Conservation (phyloP, 1,140 invertebrate species). For the Lordiphosa mommai region DNA sequence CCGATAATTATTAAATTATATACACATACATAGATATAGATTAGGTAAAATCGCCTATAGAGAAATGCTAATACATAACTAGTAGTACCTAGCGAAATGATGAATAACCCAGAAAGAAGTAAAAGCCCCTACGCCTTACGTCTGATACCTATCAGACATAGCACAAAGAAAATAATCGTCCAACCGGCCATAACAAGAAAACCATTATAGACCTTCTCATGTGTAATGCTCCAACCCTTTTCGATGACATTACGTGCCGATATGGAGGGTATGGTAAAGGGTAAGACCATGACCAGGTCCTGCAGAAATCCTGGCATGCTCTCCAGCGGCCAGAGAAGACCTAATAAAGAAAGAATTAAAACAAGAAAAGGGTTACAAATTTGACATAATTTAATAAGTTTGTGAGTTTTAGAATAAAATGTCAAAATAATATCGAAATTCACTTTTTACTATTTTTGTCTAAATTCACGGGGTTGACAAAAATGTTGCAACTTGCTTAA, state of each 20-base stretch:
- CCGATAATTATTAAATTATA: conserved; percentile 64
- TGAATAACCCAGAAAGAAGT: conserved; percentile 11
- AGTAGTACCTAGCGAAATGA: conserved; percentile 29
- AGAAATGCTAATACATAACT: conserved; percentile 60
- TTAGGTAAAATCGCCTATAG: conserved; percentile 57
- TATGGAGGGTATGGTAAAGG: conserved; percentile 85
- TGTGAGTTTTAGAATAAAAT: not conserved
- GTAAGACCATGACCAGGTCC: conserved; percentile 82
- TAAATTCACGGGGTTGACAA: too few relatives aligned
- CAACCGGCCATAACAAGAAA: conserved; percentile 82
- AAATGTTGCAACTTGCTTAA: too few relatives aligned
- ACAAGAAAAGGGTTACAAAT: too few relatives aligned
- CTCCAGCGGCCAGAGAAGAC: conserved; percentile 95
- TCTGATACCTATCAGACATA: conserved; percentile 80
- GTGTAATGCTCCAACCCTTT: conserved; percentile 82
- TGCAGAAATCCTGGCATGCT: conserved; percentile 83
- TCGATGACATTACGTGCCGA: conserved; percentile 84
- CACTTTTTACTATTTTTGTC: conserved; percentile 1
- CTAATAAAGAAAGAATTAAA: conserved; percentile 81
- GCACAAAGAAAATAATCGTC: conserved; percentile 80
- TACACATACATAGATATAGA: conserved; percentile 51
- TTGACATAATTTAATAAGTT: too few relatives aligned
- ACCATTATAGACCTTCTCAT: conserved; percentile 82
- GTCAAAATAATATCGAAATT: too few relatives aligned
- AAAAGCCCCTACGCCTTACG: conserved; percentile 61